A percentile compares a stretch with the other conserved stretches of the same genome.
phyloP scores from a whole-genome alignment of 2,797 vertebrate species.

The Onychomys leucogaster region DNA sequence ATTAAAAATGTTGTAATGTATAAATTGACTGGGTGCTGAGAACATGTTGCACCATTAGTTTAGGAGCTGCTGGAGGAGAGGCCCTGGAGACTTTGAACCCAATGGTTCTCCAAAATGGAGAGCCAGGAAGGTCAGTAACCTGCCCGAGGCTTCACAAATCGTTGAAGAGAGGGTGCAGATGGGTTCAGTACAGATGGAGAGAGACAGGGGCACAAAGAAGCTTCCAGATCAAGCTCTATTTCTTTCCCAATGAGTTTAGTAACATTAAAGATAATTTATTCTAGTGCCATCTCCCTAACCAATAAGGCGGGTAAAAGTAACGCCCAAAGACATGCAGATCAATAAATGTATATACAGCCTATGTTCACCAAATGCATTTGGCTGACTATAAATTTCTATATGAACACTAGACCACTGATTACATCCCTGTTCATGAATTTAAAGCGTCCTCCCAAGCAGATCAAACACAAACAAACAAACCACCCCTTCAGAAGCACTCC shows the following conservation, averaged over 20 bases:
- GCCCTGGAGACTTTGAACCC: slow-evolving; percentile 40
- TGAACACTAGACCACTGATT: slow-evolving; percentile 22
- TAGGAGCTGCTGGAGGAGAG: slow-evolving; percentile 11
- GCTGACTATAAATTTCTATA: slow-evolving; percentile 33
- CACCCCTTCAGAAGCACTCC: background rate
- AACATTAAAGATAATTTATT: slow-evolving; percentile 15
- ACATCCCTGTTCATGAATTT: background rate
- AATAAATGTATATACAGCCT: slow-evolving; percentile 12
- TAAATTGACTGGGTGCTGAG: background rate
- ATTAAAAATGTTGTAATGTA: background rate
- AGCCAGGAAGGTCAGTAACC: background rate
- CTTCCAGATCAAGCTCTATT: background rate
- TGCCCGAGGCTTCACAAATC: background rate
- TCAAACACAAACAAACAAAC: background rate
- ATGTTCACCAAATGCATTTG: slow-evolving; percentile 8
- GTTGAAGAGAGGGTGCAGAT: background rate
- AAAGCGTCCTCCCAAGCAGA: background rate
- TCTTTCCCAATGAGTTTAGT: slow-evolving; percentile 20
- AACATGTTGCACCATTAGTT: background rate
- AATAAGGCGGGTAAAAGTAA: slow-evolving; percentile 2
- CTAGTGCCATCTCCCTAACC: slow-evolving; percentile 6
- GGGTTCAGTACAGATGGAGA: background rate
- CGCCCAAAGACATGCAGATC: background rate
- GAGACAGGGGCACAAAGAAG: background rate
- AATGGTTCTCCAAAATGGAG: background rate